Conservation (phyloP, 2,888 invertebrate species). For the Leucophenga maculata region DNA sequence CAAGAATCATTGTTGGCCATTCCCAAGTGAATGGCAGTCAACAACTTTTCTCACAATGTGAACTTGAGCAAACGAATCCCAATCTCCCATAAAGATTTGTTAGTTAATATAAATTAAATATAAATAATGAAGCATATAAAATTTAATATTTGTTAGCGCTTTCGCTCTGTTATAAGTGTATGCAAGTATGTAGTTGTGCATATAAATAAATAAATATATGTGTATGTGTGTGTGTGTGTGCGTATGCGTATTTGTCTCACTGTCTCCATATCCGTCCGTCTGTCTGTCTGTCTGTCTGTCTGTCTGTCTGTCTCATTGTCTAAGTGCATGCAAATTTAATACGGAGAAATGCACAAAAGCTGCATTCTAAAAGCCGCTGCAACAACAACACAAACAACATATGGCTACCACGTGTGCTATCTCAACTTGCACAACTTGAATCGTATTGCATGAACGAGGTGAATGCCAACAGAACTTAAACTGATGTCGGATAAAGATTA, state of each 20-base stretch:
- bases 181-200: too few species aligned
- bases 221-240: not conserved
- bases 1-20: too few species aligned
- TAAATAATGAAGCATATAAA: too few species aligned
- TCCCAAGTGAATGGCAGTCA: too few species aligned
- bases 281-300: not conserved
- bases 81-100: too few species aligned
- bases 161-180: too few species aligned
- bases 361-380: slow-evolving; percentile 15
- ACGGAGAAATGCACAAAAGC: slow-evolving; percentile 16
- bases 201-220: not conserved
- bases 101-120: too few species aligned
- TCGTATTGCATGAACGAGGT: slow-evolving; percentile 52
- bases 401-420: slow-evolving; percentile 57
- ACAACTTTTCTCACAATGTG: too few species aligned
- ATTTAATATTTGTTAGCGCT: too few species aligned
- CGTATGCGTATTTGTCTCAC: not conserved
- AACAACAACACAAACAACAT: slow-evolving; percentile 33
- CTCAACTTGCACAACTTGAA: slow-evolving; percentile 36
- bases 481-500: too few species aligned
- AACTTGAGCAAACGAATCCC: too few species aligned
- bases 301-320: not conserved
- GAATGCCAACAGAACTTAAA: too few species aligned
- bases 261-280: not conserved
- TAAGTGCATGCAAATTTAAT: slow-evolving; percentile 24